Conservation (phyloP, 2,113 vertebrate genomes). For the Leucoraja erinaceus region DNA sequence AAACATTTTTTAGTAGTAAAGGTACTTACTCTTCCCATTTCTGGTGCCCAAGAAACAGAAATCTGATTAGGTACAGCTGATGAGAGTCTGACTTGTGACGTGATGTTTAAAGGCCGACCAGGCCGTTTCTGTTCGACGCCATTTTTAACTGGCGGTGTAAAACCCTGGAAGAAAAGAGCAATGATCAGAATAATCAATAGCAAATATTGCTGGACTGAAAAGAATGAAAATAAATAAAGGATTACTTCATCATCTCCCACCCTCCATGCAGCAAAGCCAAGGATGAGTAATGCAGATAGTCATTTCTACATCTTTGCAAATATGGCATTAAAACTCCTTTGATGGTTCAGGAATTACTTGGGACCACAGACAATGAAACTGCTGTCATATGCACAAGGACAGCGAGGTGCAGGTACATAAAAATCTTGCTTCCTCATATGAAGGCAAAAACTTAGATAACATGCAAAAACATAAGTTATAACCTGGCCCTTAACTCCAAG, state of each 20-base stretch:
- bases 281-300: not conserved
- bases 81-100: conserved; percentile 81
- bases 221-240: not conserved
- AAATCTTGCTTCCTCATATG: too few relatives aligned
- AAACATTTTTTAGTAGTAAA: not conserved
- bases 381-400: too few relatives aligned
- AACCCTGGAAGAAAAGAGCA: conserved; percentile 64
- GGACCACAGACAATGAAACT: too few relatives aligned
- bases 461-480: too few relatives aligned
- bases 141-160: conserved; percentile 85
- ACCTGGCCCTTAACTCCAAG: too few relatives aligned
- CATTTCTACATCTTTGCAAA: not conserved
- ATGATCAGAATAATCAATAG: not conserved
- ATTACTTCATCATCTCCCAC: not conserved
- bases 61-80: conserved; percentile 97
- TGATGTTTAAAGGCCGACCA: conserved; percentile 87
- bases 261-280: not conserved
- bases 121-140: conserved; percentile 92
- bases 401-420: too few relatives aligned
- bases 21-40: conserved; percentile 83
- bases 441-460: too few relatives aligned
- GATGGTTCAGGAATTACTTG: not conserved
- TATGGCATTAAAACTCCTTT: not conserved
- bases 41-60: conserved; percentile 89
- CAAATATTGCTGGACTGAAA: not conserved